Evolutionary conservation across 1,140 invertebrate genomes (phyloP), one percentile per base, ranked within the genome.

Genomic region (Whitmania pigra): DNA sequence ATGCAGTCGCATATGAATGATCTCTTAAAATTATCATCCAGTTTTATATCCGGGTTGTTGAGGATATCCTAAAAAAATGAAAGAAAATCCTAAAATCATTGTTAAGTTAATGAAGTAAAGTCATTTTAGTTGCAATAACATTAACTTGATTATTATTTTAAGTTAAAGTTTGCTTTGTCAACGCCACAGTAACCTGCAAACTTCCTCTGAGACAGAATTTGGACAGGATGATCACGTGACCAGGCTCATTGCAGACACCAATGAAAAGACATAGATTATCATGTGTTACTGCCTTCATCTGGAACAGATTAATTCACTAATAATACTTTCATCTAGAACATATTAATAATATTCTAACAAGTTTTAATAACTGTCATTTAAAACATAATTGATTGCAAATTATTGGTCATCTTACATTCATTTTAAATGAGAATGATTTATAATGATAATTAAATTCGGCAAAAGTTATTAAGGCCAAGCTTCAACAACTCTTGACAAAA

Each of bases 21-120:
- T 78, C 91, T 89, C 78, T 89, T 87, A 80, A 96, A 94, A 83
- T 92, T 89, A 85, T 88, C 89, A 80, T 96, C 93, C 73, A 95
- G 82, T 76, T 90, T 89, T 29, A 94, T 87, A 73, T 91, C 87
- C 31, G 93, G 90, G 80, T 94, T 92, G 78, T 93, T 90, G 54
- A 96, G 81, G 75, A 96, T 92, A 80, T 96, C 92, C 75, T 83
- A n/a, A 69, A n/a, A 69, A 72, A 67, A 67, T 22, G 25, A 73
- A n/a, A 18, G 22, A 18, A 25, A 63, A 63, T 63, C 13, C 20
- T 25, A 89, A 91, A 25, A 90, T 90, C 75, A 80, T 89, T 85
- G 0, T 88, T 76, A 90, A 92, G 75, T 36, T 3, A 36, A 36
- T 36, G 31, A 36, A 3, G 31, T 6, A 6, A 2, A 36, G 2